Evolutionary conservation across 2,888 invertebrate species (phyloP).

Genomic region (Resseliella maxima): DNA sequence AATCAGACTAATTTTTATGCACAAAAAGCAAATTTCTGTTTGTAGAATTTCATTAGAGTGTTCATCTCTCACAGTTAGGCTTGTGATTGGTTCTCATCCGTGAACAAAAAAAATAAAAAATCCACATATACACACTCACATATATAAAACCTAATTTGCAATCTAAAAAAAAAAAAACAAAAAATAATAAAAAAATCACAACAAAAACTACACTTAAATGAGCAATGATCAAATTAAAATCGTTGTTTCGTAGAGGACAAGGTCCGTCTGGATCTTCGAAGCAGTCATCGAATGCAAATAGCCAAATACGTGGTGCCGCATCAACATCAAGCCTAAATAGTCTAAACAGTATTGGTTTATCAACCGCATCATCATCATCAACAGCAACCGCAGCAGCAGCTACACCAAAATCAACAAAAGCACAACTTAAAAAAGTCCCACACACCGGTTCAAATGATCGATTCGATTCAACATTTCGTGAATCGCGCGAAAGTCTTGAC

Average conservation of each 20-base stretch:
- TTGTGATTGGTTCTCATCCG: neutral
- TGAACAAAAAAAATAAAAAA: neutral
- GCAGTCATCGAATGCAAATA: conserved; percentile 56
- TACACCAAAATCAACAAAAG: conserved; percentile 68
- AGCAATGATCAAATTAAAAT: conserved; percentile 88
- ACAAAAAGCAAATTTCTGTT: neutral
- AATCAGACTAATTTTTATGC: neutral
- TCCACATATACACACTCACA: neutral
- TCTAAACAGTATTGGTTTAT: conserved; percentile 72
- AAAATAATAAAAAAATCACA: neutral
- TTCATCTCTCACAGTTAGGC: conserved; percentile 7
- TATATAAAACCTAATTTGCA: neutral
- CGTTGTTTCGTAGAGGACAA: conserved; percentile 90
- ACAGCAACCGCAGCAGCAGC: conserved; percentile 64
- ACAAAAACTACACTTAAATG: neutral
- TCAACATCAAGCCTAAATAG: conserved; percentile 76
- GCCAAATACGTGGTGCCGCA: conserved; percentile 71
- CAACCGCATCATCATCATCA: conserved; percentile 68
- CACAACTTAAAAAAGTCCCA: conserved; percentile 62
- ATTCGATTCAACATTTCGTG: conserved; percentile 42
- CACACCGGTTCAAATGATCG: conserved; percentile 49
- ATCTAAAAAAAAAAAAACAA: too few relatives aligned
- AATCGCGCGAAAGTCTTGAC: conserved; percentile 53
- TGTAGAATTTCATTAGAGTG: neutral
- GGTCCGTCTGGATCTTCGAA: conserved; percentile 67